Percentiles rank a stretch among this genome's conserved stretches.
These are phyloP conservation scores for Trematocara unimaculatum DNA, from an alignment of 2,113 vertebrate species.

Conservation along the genomic window DNA sequence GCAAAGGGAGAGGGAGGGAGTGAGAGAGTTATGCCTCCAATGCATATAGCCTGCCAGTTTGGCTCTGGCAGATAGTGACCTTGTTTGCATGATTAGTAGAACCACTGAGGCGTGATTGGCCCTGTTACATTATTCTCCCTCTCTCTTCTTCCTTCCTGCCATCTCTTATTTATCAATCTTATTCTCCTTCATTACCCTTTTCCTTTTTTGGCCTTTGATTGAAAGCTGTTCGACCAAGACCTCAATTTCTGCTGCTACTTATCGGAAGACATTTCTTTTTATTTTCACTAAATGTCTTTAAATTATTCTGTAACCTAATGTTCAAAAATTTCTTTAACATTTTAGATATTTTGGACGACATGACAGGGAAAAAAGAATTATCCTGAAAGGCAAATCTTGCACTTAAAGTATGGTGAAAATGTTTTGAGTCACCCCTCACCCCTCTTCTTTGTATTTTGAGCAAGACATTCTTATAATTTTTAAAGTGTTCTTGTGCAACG, in stretches of 20 bases:
- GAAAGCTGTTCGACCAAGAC: not conserved
- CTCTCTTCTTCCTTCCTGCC: slow-evolving; percentile 47
- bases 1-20: not conserved
- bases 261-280: not conserved
- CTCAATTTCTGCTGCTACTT: not conserved
- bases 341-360: not conserved
- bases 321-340: not conserved
- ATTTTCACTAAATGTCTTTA: not conserved
- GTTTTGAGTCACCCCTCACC: not conserved
- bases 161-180: slow-evolving; percentile 61
- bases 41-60: slow-evolving; percentile 52
- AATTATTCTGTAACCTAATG: not conserved
- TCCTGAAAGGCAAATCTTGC: not conserved
- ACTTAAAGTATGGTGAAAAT: not conserved
- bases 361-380: not conserved
- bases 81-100: slow-evolving; percentile 73
- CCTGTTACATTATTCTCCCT: slow-evolving; percentile 51
- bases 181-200: slow-evolving; percentile 20
- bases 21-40: slow-evolving; percentile 19
- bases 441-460: not conserved
- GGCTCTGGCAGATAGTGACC: slow-evolving; percentile 65
- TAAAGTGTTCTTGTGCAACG: not conserved
- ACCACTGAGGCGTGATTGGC: slow-evolving; percentile 64
- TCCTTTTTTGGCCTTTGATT: slow-evolving; percentile 4
- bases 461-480: not conserved